Percentiles rank a stretch among this genome's conserved stretches.
phyloP scores from a whole-genome alignment of 2,797 vertebrate genomes.

The Tamandua tetradactyla region DNA sequence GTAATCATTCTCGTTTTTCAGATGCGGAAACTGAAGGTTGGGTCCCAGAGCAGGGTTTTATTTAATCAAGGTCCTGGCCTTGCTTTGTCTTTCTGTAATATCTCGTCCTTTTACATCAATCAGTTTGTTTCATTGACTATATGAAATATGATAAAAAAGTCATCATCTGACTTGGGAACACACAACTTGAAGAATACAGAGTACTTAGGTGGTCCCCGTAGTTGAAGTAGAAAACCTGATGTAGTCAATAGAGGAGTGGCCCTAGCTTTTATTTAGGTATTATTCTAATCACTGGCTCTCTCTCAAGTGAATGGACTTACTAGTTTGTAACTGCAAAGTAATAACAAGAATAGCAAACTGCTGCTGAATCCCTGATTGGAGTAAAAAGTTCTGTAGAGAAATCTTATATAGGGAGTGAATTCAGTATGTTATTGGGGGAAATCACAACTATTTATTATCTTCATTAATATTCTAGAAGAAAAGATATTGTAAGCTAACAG shows the following conservation, averaged over 20 bases:
- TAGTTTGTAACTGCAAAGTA: slow-evolving; percentile 35
- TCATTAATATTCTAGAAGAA: slow-evolving; percentile 45
- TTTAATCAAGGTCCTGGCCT: background rate
- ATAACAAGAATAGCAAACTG: slow-evolving; percentile 1
- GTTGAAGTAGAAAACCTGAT: slow-evolving; percentile 17
- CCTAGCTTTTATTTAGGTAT: background rate
- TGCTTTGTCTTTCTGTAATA: background rate
- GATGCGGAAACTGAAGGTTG: background rate
- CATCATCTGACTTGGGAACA: background rate
- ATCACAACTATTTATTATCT: slow-evolving; percentile 33
- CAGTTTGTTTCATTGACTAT: background rate
- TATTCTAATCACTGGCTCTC: background rate
- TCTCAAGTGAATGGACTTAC: slow-evolving; percentile 35
- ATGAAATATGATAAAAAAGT: background rate
- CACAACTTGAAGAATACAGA: background rate
- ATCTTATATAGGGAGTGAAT: background rate
- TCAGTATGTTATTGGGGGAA: slow-evolving; percentile 10
- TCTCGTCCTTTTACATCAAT: slow-evolving; percentile 3
- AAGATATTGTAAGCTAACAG: slow-evolving; percentile 38
- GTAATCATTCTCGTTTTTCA: background rate
- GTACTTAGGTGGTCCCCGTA: background rate
- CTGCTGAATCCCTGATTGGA: background rate
- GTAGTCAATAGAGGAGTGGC: background rate
- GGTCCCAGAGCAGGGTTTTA: background rate
- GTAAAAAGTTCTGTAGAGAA: slow-evolving; percentile 40